Evolutionary conservation across 1,140 invertebrate genomes (phyloP), one percentile per base, ranked within the genome.

Genomic region (Himalopsyche phryganea): DNA sequence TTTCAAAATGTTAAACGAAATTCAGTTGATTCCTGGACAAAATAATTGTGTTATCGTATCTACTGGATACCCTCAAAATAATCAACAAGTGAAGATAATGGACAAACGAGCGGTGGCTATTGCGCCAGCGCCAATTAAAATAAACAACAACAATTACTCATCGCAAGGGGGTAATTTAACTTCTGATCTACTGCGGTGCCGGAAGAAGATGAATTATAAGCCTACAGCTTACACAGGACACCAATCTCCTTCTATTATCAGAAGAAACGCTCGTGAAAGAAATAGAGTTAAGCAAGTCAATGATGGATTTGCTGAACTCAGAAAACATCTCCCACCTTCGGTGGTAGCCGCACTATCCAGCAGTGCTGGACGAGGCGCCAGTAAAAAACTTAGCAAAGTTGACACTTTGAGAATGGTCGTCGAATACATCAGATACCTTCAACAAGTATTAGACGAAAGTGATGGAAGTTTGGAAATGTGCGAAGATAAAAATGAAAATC

Each of bases 201-300:
- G 88, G 65, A 80, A 88, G 67, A 87, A 87, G 70, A 88, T 87
- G 64, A 87, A 84, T 65, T 89, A 88, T 65, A 74, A 72, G 48
- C 79, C 74, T 1, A 78, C 83, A 66, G 81, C 83, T 0, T 85
- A 85, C 63, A 78, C 79, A 6, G 75, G 79, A 52, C 80, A 82
- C 5, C 87, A 89, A 66, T 85, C 89, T 46, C 91, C 88, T 0
- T 91, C 92, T 0, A 94, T 97, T 4, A 89, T 92, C 0, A 80
- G 93, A 46, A 81, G 95, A 54, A 97, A 98, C 76, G 94, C 95
- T 10, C 80, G 95, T 0, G 95, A 97, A 74, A 78, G 94, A 41
- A 97, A 97, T 75, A 85, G 95, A 38, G 95, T 98, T 0, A 95
- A 95, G 71, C 90, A 95, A 81, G 92, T 96, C 65, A 97, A 98